phyloP scores from a whole-genome alignment of 2,113 vertebrate species.

The Triplophysa siluroides region DNA sequence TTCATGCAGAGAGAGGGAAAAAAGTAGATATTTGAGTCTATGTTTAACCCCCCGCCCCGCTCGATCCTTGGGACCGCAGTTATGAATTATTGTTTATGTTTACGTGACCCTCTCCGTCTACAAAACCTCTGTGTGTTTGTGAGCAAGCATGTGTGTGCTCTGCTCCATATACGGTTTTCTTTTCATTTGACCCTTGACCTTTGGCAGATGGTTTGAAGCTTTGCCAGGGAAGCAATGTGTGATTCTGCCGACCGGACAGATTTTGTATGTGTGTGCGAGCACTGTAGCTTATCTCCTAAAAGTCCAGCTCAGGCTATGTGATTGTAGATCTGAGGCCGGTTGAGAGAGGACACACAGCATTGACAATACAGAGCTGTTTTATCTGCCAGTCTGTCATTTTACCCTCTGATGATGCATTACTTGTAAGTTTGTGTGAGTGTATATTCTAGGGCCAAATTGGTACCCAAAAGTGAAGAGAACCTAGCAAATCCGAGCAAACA shows the following conservation, averaged over 20 bases:
- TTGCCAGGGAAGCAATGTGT: slow-evolving; percentile 52
- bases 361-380: slow-evolving; percentile 37
- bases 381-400: slow-evolving; percentile 17
- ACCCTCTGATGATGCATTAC: slow-evolving; percentile 22
- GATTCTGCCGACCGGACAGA: slow-evolving; percentile 58
- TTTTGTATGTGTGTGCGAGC: slow-evolving; percentile 47
- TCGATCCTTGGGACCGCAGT: neutral
- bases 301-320: slow-evolving; percentile 46
- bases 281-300: slow-evolving; percentile 45
- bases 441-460: too few species aligned
- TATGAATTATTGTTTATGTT: neutral
- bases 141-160: slow-evolving; percentile 9
- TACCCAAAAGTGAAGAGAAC: too few species aligned
- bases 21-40: too few species aligned
- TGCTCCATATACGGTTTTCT: slow-evolving; percentile 52
- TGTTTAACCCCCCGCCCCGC: too few species aligned
- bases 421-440: slow-evolving; percentile 35
- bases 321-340: slow-evolving; percentile 45
- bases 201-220: slow-evolving; percentile 59
- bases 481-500: too few species aligned
- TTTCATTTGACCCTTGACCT: slow-evolving; percentile 56
- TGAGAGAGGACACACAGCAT: neutral
- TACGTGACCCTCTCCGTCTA: neutral
- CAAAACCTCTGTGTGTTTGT: slow-evolving; percentile 25
- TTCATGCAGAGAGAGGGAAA: too few species aligned